Evolutionary conservation across 2,113 vertebrate genomes (phyloP).

Genomic region (Callaeas wilsoni): DNA sequence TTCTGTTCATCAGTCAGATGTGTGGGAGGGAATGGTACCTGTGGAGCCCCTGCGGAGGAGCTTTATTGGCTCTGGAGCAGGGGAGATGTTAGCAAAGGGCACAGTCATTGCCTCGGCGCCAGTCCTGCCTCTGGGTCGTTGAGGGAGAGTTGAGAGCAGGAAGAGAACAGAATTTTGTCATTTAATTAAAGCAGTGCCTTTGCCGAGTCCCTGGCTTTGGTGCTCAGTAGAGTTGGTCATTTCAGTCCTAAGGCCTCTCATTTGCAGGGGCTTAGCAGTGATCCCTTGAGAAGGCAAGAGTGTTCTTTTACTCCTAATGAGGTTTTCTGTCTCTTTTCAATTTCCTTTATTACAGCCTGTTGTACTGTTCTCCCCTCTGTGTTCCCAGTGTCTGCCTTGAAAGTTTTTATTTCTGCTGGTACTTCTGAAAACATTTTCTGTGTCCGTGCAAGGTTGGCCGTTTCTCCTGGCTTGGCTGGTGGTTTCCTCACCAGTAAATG

Average conservation of each 20-base stretch:
- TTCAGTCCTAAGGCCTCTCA: not conserved
- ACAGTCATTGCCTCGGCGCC: not conserved
- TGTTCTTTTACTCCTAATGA: not conserved
- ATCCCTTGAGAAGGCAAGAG: not conserved
- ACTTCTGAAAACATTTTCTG: not conserved
- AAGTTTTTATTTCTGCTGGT: not conserved
- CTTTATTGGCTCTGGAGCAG: not conserved
- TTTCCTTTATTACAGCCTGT: not conserved
- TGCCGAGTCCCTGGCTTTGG: not conserved
- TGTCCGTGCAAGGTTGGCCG: not conserved
- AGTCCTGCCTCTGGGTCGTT: not conserved
- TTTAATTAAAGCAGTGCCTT: not conserved
- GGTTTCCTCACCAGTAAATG: not conserved
- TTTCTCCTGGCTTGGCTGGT: not conserved
- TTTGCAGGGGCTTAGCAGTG: not conserved
- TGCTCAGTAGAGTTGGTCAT: not conserved
- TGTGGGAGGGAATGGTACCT: not conserved
- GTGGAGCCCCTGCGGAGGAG: not conserved
- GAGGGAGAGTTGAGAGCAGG: not conserved
- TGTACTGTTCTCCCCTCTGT: not conserved
- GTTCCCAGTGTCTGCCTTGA: not conserved
- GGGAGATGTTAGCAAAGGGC: not conserved
- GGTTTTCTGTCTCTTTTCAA: constrained; percentile 1
- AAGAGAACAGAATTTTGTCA: not conserved
- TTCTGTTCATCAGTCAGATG: not conserved